phyloP scores from a whole-genome alignment of 2,797 vertebrate genomes.

The Epinephelus awoara region DNA sequence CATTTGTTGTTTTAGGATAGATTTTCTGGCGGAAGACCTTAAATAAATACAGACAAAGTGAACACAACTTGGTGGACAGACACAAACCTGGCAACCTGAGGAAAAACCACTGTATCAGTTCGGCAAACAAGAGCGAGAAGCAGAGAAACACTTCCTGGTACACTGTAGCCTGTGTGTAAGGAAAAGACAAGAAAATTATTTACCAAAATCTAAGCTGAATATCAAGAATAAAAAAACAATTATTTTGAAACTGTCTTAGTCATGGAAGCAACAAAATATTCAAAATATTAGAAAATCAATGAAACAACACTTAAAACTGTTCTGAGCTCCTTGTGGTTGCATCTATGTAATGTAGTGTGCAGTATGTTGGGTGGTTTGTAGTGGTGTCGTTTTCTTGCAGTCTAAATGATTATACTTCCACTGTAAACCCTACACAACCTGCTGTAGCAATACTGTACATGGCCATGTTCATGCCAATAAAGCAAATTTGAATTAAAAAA shows the following conservation, averaged over 20 bases:
- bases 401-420: not conserved
- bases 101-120: conserved; percentile 13
- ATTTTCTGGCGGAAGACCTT: not conserved
- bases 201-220: not conserved
- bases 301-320: not conserved
- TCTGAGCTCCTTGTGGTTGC: not conserved
- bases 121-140: conserved; percentile 24
- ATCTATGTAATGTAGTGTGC: not conserved
- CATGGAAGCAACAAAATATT: too few relatives aligned
- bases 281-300: not conserved
- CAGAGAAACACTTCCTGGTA: conserved; percentile 7
- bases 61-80: conserved; percentile 1
- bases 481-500: conserved; percentile 12
- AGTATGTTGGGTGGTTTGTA: not conserved
- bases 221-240: not conserved
- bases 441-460: conserved; percentile 7
- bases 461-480: conserved; percentile 29
- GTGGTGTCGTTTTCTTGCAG: not conserved
- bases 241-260: not conserved
- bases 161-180: not conserved
- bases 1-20: too few relatives aligned
- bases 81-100: conserved; percentile 29
- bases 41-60: not conserved
- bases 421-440: not conserved
- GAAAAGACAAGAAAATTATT: not conserved